Percentiles rank a stretch among this genome's conserved stretches.
Evolutionary conservation across 2,113 vertebrate species (phyloP).

Genomic region (Chascanopsetta lugubris): DNA sequence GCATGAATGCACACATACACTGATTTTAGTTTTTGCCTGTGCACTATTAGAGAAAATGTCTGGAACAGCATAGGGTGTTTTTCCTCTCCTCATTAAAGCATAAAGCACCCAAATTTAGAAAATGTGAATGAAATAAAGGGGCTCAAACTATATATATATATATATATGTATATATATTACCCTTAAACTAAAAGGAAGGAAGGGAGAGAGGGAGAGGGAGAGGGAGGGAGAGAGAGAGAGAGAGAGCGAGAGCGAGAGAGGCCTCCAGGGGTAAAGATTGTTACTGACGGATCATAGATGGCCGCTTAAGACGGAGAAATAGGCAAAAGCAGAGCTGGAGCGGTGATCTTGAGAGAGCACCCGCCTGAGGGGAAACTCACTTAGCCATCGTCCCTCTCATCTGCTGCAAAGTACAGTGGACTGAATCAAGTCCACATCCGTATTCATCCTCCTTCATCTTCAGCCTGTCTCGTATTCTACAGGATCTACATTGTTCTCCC

Average conservation of each 20-base stretch:
- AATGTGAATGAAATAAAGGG: not conserved
- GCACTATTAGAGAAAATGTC: too few species aligned
- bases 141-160: too few species aligned
- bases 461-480: constrained; percentile 37
- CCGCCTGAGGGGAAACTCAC: constrained; percentile 39
- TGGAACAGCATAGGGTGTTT: not conserved
- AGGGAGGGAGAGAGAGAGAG: too few species aligned
- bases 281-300: constrained; percentile 29
- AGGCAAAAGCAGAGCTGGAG: constrained; percentile 39
- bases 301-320: constrained; percentile 36
- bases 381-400: constrained; percentile 38
- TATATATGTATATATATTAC: too few species aligned
- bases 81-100: not conserved
- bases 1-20: not conserved
- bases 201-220: too few species aligned
- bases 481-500: constrained; percentile 29
- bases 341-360: constrained; percentile 42
- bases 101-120: not conserved
- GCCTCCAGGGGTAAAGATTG: constrained; percentile 36
- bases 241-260: constrained; percentile 9
- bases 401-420: constrained; percentile 30
- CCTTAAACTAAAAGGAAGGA: too few species aligned
- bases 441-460: not conserved
- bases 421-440: constrained; percentile 49
- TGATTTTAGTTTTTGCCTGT: not conserved